Base-by-base conservation (phyloP, 2,888 invertebrate genomes). In the Macrophya alboannulata region DNA sequence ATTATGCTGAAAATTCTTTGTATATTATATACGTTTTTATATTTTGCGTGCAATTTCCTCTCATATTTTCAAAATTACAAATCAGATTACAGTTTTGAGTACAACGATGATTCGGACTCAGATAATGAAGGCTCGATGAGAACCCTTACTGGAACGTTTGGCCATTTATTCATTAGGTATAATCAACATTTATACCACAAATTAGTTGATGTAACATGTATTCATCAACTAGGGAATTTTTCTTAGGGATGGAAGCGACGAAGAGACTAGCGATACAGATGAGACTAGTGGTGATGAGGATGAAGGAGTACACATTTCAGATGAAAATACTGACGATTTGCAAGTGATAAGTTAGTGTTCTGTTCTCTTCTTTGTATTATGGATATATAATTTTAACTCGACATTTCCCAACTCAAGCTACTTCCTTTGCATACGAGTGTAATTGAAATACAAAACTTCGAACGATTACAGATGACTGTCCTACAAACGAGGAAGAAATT, bases 151-250 rank as follows among this genome's bases (percentile, higher is more conserved):
- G 95, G 95, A 81, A 96, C 96, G n/a, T 96, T 97, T 87, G 96
- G 96, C 21, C 97, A 97, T 94, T 93, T 98, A 86, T 97, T 98
- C 93, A 97, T 97, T 85, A 97, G 96, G 96, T 96, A 94, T 85
- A 72, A n/a, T 84, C 68, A 84, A 79, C 77, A 77, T 84, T 76
- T 43, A 88, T 91, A 59, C 76, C 93, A 93, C 88, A 59, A 84
- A 45, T 84, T 59, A 48, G 43, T 74, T 48, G 71, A 55, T 51
- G 82, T 74, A 48, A 77, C 51, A 21, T 25, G 21, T 81, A 62
- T 62, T 62, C 62, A 81, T 62, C 43, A 84, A 55, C n/a, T n/a
- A 43, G n/a, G 3, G n/a, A 86, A 51, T 82, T 85, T 55, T 79
- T 87, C 88, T n/a, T 68, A 94, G 94, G 85, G 95, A 95, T 85